Base-by-base conservation (phyloP, 1,140 invertebrate genomes). In the Zaprionus tsacasi region DNA sequence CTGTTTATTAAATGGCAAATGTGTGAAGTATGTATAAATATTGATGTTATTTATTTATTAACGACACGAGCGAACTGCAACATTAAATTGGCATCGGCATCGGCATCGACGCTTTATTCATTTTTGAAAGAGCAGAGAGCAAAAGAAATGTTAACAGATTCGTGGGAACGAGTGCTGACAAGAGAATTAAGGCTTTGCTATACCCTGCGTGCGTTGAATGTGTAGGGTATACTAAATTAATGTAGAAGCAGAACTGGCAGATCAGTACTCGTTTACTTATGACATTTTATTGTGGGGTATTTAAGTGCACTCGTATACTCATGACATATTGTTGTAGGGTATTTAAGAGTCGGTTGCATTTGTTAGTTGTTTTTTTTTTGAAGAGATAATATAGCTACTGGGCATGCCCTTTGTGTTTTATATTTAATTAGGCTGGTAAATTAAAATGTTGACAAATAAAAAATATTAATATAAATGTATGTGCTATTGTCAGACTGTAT, bases 41-140 rank as follows among this genome's bases (percentile, higher is more conserved):
- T 82, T 73, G 43, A 70, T 72, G 67, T 30, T 76, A 59, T 77
- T 87, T 82, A 71, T 78, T 79, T 86, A 87, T 82, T 79, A 77
- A 82, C 68, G 72, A 79, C 40, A 48, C 59, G 17, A 21, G 35
- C 57, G 54, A 43, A 64, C 38, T 63, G 66, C 40, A 73, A 78
- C 15, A 40, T 10, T 15, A 12, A 55, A 67, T n/a, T n/a, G n/a
- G n/a, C n/a, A n/a, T n/a, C n/a, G n/a, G n/a, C n/a, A n/a, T n/a
- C 63, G 48, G 40, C 27, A 81, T 70, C 60, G 38, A 60, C 52
- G 52, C 50, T 76, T 69, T 78, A 70, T 79, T 73, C 72, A 72
- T 69, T 70, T 63, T 64, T 58, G 27, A 58, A 67, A 67, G 54
- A 54, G 43, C 65, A 10, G 48, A 61, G 57, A 55, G n/a, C 35